Evolutionary conservation across 2,888 invertebrate genomes (phyloP), one percentile per base, ranked within the genome.

Genomic region (Cheilosia pagana): DNA sequence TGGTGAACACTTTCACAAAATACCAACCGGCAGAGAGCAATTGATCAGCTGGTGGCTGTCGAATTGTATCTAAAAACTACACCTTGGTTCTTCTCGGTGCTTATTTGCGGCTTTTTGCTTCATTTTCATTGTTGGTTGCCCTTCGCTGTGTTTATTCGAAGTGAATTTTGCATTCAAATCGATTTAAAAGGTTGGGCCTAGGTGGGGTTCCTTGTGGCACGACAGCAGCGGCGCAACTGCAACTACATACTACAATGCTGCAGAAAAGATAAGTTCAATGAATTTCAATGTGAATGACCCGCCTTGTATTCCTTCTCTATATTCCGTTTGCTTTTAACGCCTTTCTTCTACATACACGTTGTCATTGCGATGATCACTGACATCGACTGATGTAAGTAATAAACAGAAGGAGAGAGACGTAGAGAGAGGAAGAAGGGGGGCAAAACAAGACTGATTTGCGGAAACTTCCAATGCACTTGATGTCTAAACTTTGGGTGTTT

Each of bases 261-360:
- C 65, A 78, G 55, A 53, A 74, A 71, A 19, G 55, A 63, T n/a
- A n/a, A 59, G 52, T 83, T 68, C 78, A 72, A n/a, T 78, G 62
- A 74, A 57, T 65, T 77, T 78, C 57, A 63, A 70, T 45, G 79
- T 68, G 83, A 83, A 82, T 68, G 78, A 82, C 78, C 72, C 67
- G 8, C 41, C 21, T 45, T n/a, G 48, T 48, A 19, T n/a, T 45
- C 19, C 45, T 57, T 48, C 23, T 48, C 21, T 2, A 48, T 57
- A 21, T 43, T 23, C 23, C 43, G 67, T 53, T 31, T 67, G n/a
- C 72, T 72, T 75, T 72, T 75, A 70, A 7, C 4, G 31, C 68
- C 79, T 78, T 78, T 78, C 59, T 78, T 78, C 35, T 14, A 12
- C 12, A 19, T 12, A 7, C 28, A 3, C 39, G 68, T 16, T 31